phyloP scores from a whole-genome alignment of 2,888 invertebrate species.

The Oxyscelio sp. region DNA sequence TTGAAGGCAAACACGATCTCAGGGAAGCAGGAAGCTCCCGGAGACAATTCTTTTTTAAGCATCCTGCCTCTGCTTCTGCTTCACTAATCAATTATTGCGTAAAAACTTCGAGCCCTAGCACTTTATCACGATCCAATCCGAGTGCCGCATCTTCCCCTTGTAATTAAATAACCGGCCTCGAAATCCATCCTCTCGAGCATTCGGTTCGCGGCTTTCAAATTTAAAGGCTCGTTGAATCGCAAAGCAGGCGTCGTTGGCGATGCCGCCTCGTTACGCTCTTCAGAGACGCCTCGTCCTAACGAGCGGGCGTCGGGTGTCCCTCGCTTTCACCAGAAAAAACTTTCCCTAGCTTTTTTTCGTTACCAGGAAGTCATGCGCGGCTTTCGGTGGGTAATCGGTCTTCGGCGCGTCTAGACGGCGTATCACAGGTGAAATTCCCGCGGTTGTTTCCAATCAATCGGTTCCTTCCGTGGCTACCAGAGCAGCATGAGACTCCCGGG shows the following conservation, averaged over 20 bases:
- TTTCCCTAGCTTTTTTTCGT: slow-evolving; percentile 82
- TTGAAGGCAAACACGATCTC: slow-evolving; percentile 81
- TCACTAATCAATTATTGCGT: slow-evolving; percentile 55
- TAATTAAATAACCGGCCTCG: slow-evolving; percentile 21
- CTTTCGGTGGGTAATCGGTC: slow-evolving; percentile 61
- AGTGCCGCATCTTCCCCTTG: background rate
- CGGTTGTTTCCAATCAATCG: slow-evolving; percentile 88
- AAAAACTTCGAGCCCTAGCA: slow-evolving; percentile 21
- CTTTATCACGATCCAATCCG: slow-evolving; percentile 8
- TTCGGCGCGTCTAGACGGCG: slow-evolving; percentile 52
- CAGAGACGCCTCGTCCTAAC: background rate
- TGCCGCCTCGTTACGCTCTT: background rate
- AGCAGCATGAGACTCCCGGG: slow-evolving; percentile 86
- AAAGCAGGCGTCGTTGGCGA: background rate
- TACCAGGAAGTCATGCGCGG: slow-evolving; percentile 84
- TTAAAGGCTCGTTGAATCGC: background rate
- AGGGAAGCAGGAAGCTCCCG: slow-evolving; percentile 79
- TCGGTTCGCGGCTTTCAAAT: background rate
- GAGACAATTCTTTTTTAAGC: slow-evolving; percentile 54
- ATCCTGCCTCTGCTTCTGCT: slow-evolving; percentile 29
- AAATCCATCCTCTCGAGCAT: background rate
- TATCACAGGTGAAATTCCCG: slow-evolving; percentile 83
- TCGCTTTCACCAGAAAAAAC: slow-evolving; percentile 78
- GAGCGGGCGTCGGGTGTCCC: background rate
- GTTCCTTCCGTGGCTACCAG: slow-evolving; percentile 88